Percentiles rank a stretch among this genome's conserved stretches.
These are phyloP conservation scores for Calameuta idolon DNA, from an alignment of 2,888 invertebrate species.

Conservation along the genomic window DNA sequence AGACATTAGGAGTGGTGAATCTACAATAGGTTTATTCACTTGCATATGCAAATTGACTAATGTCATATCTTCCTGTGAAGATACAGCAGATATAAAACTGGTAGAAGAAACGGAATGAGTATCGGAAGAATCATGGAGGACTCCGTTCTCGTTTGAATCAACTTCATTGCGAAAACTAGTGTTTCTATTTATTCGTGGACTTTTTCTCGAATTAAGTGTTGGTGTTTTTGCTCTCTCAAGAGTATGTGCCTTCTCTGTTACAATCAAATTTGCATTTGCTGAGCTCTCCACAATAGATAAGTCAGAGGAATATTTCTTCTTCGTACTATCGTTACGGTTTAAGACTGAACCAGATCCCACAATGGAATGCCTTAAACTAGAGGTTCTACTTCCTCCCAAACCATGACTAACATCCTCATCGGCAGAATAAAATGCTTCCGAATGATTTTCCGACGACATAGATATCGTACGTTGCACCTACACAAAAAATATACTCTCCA, in stretches of 20 bases:
- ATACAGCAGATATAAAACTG: slow-evolving; percentile 90
- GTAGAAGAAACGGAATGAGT: slow-evolving; percentile 85
- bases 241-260: slow-evolving; percentile 61
- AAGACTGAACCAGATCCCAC: slow-evolving; percentile 70
- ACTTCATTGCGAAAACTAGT: slow-evolving; percentile 38
- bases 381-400: slow-evolving; percentile 73
- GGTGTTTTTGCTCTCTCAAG: slow-evolving; percentile 54
- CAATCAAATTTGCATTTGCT: slow-evolving; percentile 42
- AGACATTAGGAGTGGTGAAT: slow-evolving; percentile 94
- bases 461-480: slow-evolving; percentile 85
- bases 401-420: slow-evolving; percentile 84
- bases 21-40: slow-evolving; percentile 90
- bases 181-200: slow-evolving; percentile 47
- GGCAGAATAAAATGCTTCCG: slow-evolving; percentile 93
- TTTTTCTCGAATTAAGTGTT: slow-evolving; percentile 39
- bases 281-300: slow-evolving; percentile 69
- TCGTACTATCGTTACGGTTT: slow-evolving; percentile 64
- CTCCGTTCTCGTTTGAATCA: slow-evolving; percentile 49
- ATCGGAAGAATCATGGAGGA: slow-evolving; percentile 74
- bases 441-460: slow-evolving; percentile 89
- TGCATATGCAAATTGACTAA: slow-evolving; percentile 95
- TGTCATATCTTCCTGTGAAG: slow-evolving; percentile 92
- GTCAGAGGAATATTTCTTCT: slow-evolving; percentile 73
- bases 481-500: slow-evolving; percentile 11
- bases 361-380: slow-evolving; percentile 77